Evolutionary conservation across 2,888 invertebrate genomes (phyloP), one percentile per base, ranked within the genome.

Genomic region (Dastarcus helophoroides): DNA sequence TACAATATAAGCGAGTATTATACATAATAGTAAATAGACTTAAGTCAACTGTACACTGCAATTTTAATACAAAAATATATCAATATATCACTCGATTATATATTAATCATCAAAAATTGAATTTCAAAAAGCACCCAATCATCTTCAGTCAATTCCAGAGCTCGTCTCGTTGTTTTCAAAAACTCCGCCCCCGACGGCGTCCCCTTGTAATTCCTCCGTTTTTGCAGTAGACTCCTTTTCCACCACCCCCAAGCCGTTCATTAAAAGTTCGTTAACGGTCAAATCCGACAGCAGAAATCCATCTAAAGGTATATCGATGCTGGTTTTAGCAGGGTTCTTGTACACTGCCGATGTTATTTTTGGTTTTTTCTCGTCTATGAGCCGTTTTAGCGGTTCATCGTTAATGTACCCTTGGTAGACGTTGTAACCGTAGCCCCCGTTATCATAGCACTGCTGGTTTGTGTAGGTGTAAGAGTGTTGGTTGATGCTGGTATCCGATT

Each of bases 391-490:
- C 22, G 41, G 47, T 27, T 37, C 44, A 36, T 63, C 60, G 29
- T 66, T 58, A 10, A 69, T 65, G 46, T 73, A 75, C 8, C 73
- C 74, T 26, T 66, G 63, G 48, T 76, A 76, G 14, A 70, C 57
- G 22, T 74, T 72, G 50, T 80, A 81, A 4, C 78, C 80, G 36
- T 76, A 76, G 34, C 73, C 73, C 21, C 81, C 81, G 43, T 75
- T 69, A 32, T 79, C 79, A 51, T 84, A 84, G 14, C 80, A 74
- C 44, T 75, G 65, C 58, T 86, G 86, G 53, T 79, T 83, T 32
- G 84, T 79, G 53, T 86, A 86, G 25, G 77, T 72, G 55, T 86
- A 79, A 37, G 77, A 79, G 8, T 76, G 76, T 32, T 76, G 75
- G 9, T 78, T 76, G 50, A 81, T 69, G 50, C 82, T 82, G 1